Conservation (phyloP, 2,113 vertebrate species). For the Phalacrocorax aristotelis region DNA sequence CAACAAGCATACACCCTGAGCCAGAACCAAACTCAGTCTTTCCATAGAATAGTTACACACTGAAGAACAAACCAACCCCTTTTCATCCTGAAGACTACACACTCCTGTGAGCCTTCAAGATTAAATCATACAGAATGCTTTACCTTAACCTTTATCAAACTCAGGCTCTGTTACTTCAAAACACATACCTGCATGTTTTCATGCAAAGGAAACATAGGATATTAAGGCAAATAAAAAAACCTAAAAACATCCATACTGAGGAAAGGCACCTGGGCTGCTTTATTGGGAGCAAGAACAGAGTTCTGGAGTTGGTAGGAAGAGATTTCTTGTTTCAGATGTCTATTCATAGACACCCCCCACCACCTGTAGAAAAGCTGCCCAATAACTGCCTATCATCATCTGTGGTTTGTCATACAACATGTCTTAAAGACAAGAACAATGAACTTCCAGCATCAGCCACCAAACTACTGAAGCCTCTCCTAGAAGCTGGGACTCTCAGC, state of each 20-base stretch:
- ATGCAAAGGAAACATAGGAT: not conserved
- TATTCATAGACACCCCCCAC: not conserved
- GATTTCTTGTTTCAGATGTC: not conserved
- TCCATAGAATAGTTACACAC: not conserved
- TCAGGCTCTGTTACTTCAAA: not conserved
- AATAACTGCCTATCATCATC: not conserved
- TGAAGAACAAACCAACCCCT: not conserved
- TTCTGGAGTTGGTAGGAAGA: not conserved
- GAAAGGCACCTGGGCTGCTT: not conserved
- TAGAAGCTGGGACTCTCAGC: not conserved
- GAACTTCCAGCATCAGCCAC: not conserved
- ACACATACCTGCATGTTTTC: not conserved
- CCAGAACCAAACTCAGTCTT: not conserved
- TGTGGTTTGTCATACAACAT: not conserved
- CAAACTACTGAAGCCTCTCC: not conserved
- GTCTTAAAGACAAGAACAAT: not conserved
- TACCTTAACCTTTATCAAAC: not conserved
- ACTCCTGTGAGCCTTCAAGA: not conserved
- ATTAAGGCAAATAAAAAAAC: not conserved
- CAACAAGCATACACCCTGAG: not conserved
- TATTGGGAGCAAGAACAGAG: not conserved
- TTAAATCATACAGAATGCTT: not conserved
- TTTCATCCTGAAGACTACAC: not conserved
- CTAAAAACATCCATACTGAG: not conserved
- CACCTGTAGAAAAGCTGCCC: not conserved